Percentiles rank a stretch among this genome's conserved stretches.
phyloP scores from a whole-genome alignment of 2,113 vertebrate species.

The Macaca nemestrina region DNA sequence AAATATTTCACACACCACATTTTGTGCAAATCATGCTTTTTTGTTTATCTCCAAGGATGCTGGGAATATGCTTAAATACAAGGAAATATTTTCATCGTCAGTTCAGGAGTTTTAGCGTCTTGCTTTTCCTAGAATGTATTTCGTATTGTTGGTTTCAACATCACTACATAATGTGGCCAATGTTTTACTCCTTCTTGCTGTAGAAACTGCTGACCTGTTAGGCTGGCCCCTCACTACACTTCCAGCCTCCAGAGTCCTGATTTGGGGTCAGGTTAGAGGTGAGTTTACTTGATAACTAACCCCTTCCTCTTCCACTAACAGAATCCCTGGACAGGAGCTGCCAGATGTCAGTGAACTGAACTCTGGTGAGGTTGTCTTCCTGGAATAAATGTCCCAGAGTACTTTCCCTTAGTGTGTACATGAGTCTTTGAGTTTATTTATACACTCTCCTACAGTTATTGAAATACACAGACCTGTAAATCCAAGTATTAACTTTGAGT shows the following conservation, averaged over 20 bases:
- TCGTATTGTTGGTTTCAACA: accelerated
- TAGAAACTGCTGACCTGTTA: neutral
- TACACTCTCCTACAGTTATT: accelerated
- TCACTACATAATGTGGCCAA: accelerated
- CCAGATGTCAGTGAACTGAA: too few species aligned
- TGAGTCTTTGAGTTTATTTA: neutral
- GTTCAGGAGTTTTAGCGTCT: neutral
- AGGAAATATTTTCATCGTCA: accelerated
- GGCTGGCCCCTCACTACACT: too few species aligned
- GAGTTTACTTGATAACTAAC: too few species aligned
- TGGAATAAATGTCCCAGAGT: neutral
- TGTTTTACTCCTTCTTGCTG: accelerated
- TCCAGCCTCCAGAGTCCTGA: neutral
- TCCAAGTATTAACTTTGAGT: neutral
- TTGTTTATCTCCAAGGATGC: too few species aligned
- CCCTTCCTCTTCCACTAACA: neutral
- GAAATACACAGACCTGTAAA: neutral
- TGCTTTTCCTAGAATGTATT: accelerated
- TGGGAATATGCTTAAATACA: accelerated
- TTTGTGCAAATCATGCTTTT: accelerated
- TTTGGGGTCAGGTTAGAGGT: neutral
- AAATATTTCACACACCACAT: accelerated
- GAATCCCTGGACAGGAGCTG: neutral
- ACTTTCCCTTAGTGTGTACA: accelerated
- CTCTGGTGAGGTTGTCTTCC: neutral